Conservation (phyloP, 2,888 invertebrate species). For the Reticulitermes lucifugus region DNA sequence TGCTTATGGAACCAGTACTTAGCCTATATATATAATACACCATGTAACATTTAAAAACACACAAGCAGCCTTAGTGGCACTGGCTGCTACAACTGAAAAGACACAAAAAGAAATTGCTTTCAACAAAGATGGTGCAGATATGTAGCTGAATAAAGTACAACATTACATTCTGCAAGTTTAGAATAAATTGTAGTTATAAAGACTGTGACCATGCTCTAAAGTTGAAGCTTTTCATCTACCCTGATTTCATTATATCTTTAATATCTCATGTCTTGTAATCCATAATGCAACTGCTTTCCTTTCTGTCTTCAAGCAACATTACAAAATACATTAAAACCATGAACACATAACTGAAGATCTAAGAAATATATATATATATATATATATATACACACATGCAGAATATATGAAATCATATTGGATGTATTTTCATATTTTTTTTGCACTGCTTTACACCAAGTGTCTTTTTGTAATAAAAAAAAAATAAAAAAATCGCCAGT, state of each 20-base stretch:
- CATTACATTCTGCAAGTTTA: neutral
- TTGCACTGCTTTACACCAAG: neutral
- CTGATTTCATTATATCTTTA: constrained; percentile 6
- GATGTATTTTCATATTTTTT: neutral
- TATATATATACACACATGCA: too few species aligned
- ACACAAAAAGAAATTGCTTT: constrained; percentile 17
- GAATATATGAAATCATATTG: neutral
- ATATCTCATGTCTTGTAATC: neutral
- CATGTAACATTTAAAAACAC: constrained; percentile 33
- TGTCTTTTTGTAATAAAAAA: too few species aligned
- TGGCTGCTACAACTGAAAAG: constrained; percentile 24
- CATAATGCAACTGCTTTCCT: neutral
- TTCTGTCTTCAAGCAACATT: neutral
- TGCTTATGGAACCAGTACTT: constrained; percentile 49
- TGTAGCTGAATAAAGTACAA: constrained; percentile 19
- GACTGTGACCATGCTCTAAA: constrained; percentile 10
- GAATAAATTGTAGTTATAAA: neutral
- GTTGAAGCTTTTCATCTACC: constrained; percentile 22
- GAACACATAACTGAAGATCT: neutral
- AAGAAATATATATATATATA: too few species aligned
- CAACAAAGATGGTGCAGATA: constrained; percentile 26
- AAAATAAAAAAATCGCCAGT: too few species aligned
- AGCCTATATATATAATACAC: constrained; percentile 40
- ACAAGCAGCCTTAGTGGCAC: constrained; percentile 18
- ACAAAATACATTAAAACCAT: neutral